Evolutionary conservation across 2,797 vertebrate genomes (phyloP).

Genomic region (Nannoperca australis): DNA sequence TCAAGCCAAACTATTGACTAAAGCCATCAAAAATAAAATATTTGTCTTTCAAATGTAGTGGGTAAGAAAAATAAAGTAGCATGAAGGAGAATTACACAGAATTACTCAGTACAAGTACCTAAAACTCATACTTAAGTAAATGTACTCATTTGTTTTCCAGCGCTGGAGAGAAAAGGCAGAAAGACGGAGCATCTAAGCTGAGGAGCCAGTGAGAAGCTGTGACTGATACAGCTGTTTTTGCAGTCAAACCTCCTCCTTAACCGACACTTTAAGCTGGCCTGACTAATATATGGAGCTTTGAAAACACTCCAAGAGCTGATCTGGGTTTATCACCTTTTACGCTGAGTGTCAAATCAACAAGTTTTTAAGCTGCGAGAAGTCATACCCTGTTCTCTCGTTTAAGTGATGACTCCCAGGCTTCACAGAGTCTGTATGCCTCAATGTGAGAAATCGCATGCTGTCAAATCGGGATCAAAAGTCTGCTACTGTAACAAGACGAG

Average conservation of each 20-base stretch:
- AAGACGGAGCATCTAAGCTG: background rate
- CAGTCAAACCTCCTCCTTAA: constrained; percentile 46
- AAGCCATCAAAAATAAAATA: background rate
- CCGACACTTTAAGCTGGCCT: constrained; percentile 58
- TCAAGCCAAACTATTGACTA: too few species aligned
- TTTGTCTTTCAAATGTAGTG: background rate
- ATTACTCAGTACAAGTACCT: background rate
- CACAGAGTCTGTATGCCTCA: constrained; percentile 33
- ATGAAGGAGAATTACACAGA: background rate
- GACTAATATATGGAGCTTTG: constrained; percentile 61
- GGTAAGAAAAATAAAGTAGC: background rate
- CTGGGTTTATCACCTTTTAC: constrained; percentile 49
- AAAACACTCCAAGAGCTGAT: constrained; percentile 57
- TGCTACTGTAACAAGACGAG: constrained; percentile 27
- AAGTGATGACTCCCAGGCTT: constrained; percentile 39
- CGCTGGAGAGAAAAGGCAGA: background rate
- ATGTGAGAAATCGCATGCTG: constrained; percentile 43
- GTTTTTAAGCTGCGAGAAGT: constrained; percentile 52
- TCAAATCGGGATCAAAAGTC: constrained; percentile 53
- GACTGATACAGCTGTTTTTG: constrained; percentile 44
- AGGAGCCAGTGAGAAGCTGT: constrained; percentile 16
- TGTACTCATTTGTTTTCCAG: background rate
- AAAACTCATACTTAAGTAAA: background rate
- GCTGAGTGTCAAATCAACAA: constrained; percentile 62
- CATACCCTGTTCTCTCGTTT: constrained; percentile 8